Conservation (phyloP, 2,797 vertebrate genomes). For the Alosa sapidissima region DNA sequence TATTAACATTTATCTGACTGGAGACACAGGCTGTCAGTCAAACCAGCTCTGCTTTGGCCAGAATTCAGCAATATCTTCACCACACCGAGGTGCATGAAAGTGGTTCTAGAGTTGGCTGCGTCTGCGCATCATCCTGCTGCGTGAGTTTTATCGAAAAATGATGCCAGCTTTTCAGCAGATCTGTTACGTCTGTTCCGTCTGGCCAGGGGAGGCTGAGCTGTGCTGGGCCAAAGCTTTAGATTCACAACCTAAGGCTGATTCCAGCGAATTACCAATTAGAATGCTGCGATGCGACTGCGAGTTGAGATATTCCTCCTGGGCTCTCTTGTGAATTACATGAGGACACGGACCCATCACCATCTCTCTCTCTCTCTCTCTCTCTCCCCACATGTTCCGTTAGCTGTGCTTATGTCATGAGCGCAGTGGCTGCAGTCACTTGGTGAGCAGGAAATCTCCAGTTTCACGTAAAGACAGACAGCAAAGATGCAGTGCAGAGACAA, state of each 20-base stretch:
- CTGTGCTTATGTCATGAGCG: background rate
- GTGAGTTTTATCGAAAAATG: background rate
- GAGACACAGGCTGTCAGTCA: background rate
- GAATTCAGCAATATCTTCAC: background rate
- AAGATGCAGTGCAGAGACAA: background rate
- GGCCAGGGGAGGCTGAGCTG: background rate
- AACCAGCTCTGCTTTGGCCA: background rate
- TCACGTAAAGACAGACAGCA: background rate
- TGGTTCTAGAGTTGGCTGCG: background rate
- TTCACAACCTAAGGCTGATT: background rate
- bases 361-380: background rate
- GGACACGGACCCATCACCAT: background rate
- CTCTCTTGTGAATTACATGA: background rate
- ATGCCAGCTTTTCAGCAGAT: background rate
- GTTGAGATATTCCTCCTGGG: background rate
- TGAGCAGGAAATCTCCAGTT: background rate
- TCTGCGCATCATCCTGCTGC: background rate
- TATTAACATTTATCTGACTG: background rate
- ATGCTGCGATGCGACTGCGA: background rate
- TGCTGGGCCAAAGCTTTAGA: background rate
- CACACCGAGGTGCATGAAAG: background rate
- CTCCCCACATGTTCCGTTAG: background rate
- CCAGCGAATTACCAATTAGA: background rate
- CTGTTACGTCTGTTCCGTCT: background rate
- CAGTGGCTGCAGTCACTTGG: background rate